Evolutionary conservation across 2,888 invertebrate species (phyloP).

Genomic region (Ophion costatus): DNA sequence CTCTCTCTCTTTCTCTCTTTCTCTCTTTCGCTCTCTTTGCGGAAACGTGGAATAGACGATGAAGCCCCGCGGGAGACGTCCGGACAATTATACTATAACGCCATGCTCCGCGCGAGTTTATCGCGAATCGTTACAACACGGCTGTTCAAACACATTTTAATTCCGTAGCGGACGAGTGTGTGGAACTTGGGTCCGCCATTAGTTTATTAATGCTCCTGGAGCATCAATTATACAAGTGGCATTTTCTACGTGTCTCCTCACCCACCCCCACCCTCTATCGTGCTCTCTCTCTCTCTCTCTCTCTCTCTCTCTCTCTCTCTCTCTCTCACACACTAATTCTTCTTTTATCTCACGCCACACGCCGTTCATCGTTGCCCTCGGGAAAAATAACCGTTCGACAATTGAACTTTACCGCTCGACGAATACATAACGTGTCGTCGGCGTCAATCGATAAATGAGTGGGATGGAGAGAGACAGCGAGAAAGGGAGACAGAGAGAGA

Average conservation of each 20-base stretch:
- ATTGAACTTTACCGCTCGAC: conserved; percentile 42
- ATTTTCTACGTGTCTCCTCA: conserved; percentile 27
- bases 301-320: background rate
- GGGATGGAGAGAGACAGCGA: background rate
- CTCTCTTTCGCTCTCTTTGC: background rate
- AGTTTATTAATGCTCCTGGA: conserved; percentile 57
- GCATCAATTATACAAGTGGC: conserved; percentile 59
- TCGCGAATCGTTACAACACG: conserved; percentile 58
- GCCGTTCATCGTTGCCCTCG: conserved; percentile 43
- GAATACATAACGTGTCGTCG: background rate
- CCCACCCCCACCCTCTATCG: background rate
- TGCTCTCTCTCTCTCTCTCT: background rate
- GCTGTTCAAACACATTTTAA: conserved; percentile 61
- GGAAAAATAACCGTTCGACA: conserved; percentile 55
- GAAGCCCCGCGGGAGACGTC: conserved; percentile 48
- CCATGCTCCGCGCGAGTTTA: conserved; percentile 43
- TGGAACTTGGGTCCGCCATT: conserved; percentile 49
- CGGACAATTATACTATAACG: conserved; percentile 51
- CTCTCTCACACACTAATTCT: conserved; percentile 33
- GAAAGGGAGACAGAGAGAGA: background rate
- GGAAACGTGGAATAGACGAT: conserved; percentile 41
- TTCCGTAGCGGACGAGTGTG: conserved; percentile 37
- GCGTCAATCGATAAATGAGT: conserved; percentile 33
- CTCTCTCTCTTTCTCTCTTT: background rate
- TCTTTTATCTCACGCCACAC: conserved; percentile 54